Base-by-base conservation (phyloP, 2,113 vertebrate genomes). In the Aspiorhynchus laticeps region DNA sequence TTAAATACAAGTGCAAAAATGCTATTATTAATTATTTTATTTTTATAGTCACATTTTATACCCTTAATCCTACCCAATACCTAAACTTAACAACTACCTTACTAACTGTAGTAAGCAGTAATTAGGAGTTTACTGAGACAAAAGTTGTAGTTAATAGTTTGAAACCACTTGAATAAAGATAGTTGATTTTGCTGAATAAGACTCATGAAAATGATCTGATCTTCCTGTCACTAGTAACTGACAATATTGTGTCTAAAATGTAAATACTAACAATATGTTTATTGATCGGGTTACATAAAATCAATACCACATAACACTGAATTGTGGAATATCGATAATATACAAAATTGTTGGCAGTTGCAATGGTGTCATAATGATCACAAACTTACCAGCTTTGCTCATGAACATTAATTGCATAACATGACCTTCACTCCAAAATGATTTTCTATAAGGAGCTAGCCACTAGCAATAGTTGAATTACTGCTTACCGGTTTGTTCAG, bases 261-360 rank as follows among this genome's bases (percentile, higher is more conserved):
- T n/a, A 43, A 75, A 38, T 75, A n/a, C 38, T 43, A 43, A 75
- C 73, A 75, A 75, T 24, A 43, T 75, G 73, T 75, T 43, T 75
- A 46, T 75, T 75, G 73, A 43, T 75, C 24, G 2, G 5, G 38
- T 75, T 26, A 6, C 73, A 75, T 15, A 43, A 75, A 75, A 75
- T 43, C 73, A 75, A 75, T 75, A 46, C 24, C 73, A 75, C 24
- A 75, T 75, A 75, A 74, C 38, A 43, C 38, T n/a, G 36, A 14
- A 43, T 43, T 75, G 73, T 75, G 38, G 12, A 75, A 75, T 43
- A 43, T 43, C 24, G 7, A 75, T 75, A 11, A 75, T 43, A 43
- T 75, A n/a, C 73, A 75, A 43, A 75, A 75, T n/a, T 26, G 73
- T 74, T 75, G 38, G 24, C 73, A 43, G 38, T 75, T 75, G 21